Evolutionary conservation across 2,113 vertebrate species (phyloP).

Genomic region (Xiphophorus couchianus): DNA sequence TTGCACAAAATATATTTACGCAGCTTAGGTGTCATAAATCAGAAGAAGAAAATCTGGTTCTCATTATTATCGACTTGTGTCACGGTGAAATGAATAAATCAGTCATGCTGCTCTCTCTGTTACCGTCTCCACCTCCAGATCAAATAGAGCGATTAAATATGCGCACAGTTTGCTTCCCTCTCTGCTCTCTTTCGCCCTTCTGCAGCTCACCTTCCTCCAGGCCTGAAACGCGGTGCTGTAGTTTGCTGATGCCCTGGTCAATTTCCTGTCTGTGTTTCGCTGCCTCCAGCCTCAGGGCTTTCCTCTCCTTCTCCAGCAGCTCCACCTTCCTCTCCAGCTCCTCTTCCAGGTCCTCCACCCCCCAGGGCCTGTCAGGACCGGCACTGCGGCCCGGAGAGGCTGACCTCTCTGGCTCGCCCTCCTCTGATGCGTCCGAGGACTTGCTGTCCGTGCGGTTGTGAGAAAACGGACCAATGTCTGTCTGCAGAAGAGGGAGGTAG

Average conservation of each 20-base stretch:
- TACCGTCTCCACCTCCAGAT: background rate
- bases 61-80: conserved; percentile 10
- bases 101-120: background rate
- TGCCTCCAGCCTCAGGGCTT: conserved; percentile 78
- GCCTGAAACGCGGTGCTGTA: conserved; percentile 86
- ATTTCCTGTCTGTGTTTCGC: conserved; percentile 86
- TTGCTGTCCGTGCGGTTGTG: conserved; percentile 71
- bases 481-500: conserved; percentile 59
- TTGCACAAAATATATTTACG: too few species aligned
- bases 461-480: conserved; percentile 74
- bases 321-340: conserved; percentile 92
- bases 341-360: conserved; percentile 90
- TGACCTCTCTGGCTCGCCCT: conserved; percentile 41
- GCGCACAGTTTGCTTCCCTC: background rate
- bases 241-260: conserved; percentile 85
- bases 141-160: background rate
- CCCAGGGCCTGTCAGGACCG: conserved; percentile 70
- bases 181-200: background rate
- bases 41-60: background rate
- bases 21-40: too few species aligned
- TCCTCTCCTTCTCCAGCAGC: conserved; percentile 90
- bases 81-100: conserved; percentile 5
- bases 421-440: conserved; percentile 39
- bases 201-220: conserved; percentile 88
- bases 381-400: conserved; percentile 42